Percentiles rank a stretch among this genome's conserved stretches.
phyloP scores from a whole-genome alignment of 2,113 vertebrate genomes.

The Pterocles burchelli region DNA sequence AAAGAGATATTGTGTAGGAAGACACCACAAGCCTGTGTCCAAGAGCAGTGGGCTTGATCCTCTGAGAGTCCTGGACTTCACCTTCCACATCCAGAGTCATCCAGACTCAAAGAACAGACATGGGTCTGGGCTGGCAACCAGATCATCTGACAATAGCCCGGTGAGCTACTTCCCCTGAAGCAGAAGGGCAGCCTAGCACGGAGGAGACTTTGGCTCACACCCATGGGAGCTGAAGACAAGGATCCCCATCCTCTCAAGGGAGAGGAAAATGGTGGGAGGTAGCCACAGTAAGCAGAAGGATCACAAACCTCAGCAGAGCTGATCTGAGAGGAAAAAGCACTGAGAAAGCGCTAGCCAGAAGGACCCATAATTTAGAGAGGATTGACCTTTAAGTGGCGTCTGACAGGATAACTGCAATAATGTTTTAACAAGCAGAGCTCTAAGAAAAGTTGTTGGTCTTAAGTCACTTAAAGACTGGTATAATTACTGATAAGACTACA shows the following conservation, averaged over 20 bases:
- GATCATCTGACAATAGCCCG: neutral
- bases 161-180: neutral
- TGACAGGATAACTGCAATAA: neutral
- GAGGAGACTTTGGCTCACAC: neutral
- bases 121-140: neutral
- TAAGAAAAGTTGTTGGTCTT: neutral
- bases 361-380: neutral
- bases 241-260: neutral
- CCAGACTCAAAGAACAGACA: neutral
- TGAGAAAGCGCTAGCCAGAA: neutral
- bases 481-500: neutral
- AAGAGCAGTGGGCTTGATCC: neutral
- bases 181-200: neutral
- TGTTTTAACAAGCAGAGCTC: neutral
- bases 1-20: neutral
- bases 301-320: neutral
- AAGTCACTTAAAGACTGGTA: neutral
- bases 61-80: neutral
- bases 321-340: neutral
- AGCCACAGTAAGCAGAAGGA: neutral
- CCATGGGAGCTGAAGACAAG: neutral
- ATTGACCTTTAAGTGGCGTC: slow-evolving; percentile 4
- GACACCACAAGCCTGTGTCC: neutral
- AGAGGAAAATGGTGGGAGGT: rapidly evolving
- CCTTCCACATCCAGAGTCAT: neutral